Evolutionary conservation across 2,113 vertebrate species (phyloP), one percentile per base, ranked within the genome.

Genomic region (Acanthochromis polyacanthus): DNA sequence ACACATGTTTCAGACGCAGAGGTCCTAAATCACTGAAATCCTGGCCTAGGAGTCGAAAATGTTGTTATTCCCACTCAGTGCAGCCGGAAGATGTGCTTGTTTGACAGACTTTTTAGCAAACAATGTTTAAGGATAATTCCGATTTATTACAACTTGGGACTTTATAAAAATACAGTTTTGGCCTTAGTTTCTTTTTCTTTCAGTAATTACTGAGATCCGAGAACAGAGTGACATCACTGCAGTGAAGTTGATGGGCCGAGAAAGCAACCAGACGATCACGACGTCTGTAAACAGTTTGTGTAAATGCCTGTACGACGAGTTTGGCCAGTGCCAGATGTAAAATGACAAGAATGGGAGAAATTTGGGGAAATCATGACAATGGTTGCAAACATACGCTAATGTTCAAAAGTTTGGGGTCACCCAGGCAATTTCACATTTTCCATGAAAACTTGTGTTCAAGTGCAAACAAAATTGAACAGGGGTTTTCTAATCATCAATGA

Each of bases 11-110:
- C 58, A 70, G 45, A 15, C 38, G 22, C 38, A 28, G 2, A 19
- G 50, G 8, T 28, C 48, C 19, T 57, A 81, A 63, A 76, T 81
- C 43, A 58, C 59, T 22, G 1, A 77, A 14, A 43, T 43, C 40
- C 40, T 43, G 40, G 12, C 40, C 10, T 20, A 46, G 58, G 72
- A 32, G n/a, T 61, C 23, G 12, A 50, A 56, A 22, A 58, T 66
- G 2, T 32, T 43, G 58, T 74, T 56, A 8, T 67, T 56, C 52
- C 14, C 23, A 43, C 28, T 55, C 16, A 60, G 30, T 5, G 55
- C 28, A 61, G 20, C 52, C 16, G 4, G 60, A 55, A 71, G 40
- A 57, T 20, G 15, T 17, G 48, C 45, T 11, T 20, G 30, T 57
- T 43, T 61, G 12, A 53, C 16, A 70, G 28, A 62, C 38, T 11